Conservation (phyloP, 2,888 invertebrate species). For the Sthenelais limicola region DNA sequence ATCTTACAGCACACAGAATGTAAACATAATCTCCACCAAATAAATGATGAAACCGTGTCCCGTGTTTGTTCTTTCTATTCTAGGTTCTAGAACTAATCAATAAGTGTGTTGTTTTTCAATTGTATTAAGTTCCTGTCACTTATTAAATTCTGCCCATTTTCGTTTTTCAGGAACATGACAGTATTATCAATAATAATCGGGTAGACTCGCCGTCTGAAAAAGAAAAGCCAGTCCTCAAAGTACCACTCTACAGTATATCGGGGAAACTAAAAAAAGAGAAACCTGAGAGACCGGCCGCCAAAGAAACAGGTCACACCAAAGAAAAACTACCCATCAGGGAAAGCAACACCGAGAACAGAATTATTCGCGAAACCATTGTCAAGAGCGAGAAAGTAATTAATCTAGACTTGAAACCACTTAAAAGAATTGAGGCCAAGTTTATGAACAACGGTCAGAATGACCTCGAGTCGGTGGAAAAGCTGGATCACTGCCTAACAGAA, state of each 20-base stretch:
- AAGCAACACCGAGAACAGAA: not conserved
- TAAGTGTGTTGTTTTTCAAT: too few species aligned
- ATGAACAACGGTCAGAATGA: not conserved
- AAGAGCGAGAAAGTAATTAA: constrained; percentile 9
- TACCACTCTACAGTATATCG: constrained; percentile 21
- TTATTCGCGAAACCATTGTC: not conserved
- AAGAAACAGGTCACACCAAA: not conserved
- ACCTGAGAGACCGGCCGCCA: not conserved
- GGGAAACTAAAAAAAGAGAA: constrained; percentile 26
- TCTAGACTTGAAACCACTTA: too few species aligned
- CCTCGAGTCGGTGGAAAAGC: constrained; percentile 7
- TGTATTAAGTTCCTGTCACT: too few species aligned
- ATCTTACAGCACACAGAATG: too few species aligned
- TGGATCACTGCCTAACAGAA: constrained; percentile 30
- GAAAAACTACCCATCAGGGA: constrained; percentile 9
- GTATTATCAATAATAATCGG: too few species aligned
- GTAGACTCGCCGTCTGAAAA: too few species aligned
- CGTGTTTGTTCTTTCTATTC: too few species aligned
- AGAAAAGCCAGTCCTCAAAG: constrained; percentile 19
- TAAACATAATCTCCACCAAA: too few species aligned
- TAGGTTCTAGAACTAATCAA: too few species aligned
- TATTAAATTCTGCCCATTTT: too few species aligned
- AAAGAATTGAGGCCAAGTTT: constrained; percentile 10
- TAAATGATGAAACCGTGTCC: too few species aligned
- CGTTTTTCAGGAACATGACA: too few species aligned